phyloP scores from a whole-genome alignment of 2,113 vertebrate species.

The Oncorhynchus tshawytscha region DNA sequence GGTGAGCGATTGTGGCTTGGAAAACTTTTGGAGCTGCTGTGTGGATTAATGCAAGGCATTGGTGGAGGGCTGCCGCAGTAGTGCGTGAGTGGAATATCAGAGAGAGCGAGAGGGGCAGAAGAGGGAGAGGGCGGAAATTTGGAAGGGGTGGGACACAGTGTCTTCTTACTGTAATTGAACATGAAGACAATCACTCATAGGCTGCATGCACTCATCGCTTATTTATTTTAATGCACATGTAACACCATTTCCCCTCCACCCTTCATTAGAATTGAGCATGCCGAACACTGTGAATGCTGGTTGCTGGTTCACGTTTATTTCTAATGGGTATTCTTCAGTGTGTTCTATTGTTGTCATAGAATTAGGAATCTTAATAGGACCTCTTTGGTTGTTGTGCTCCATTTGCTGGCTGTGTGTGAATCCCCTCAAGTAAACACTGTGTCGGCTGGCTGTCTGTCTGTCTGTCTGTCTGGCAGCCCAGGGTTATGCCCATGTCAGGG shows the following conservation, averaged over 20 bases:
- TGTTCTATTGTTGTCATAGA: no score
- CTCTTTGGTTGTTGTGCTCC: neutral
- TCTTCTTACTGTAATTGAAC: slow-evolving; percentile 17
- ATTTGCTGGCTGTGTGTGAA: neutral
- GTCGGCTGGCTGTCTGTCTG: no score
- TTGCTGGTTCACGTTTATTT: slow-evolving; percentile 26
- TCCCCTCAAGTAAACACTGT: neutral
- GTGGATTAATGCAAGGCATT: slow-evolving; percentile 78
- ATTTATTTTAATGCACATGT: no score
- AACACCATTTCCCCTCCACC: no score
- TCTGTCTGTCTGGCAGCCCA: no score
- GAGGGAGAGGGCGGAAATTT: slow-evolving; percentile 41
- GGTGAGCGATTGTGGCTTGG: slow-evolving; percentile 63
- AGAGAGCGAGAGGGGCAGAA: slow-evolving; percentile 31
- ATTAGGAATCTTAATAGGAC: no score
- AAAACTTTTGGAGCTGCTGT: slow-evolving; percentile 77
- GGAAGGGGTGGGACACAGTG: slow-evolving; percentile 41
- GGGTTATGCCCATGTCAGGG: no score
- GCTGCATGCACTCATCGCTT: no score
- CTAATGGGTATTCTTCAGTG: no score
- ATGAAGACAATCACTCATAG: slow-evolving; percentile 3
- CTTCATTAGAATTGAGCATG: no score
- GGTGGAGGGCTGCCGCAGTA: slow-evolving; percentile 76
- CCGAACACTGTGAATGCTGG: no score
- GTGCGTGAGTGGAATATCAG: slow-evolving; percentile 76